Conservation (phyloP, 2,797 vertebrate genomes). For the Aplochiton taeniatus region DNA sequence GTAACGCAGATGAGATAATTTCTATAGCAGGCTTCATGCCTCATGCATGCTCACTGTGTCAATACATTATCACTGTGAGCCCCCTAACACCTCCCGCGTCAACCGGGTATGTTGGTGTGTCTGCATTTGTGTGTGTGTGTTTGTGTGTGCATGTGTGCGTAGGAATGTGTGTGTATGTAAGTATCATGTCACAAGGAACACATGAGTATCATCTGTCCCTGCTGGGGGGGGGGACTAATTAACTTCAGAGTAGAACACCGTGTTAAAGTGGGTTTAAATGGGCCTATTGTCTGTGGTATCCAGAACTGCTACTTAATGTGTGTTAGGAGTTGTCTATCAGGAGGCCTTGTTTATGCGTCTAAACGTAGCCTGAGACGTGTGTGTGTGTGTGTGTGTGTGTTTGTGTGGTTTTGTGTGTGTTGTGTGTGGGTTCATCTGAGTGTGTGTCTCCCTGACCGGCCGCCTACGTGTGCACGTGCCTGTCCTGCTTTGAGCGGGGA, state of each 20-base stretch:
- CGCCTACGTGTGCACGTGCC: no score
- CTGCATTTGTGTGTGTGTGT: constrained; percentile 13
- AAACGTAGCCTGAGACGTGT: constrained; percentile 1
- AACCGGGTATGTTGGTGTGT: constrained; percentile 9
- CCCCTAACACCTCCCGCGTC: constrained; percentile 24
- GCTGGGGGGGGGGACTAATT: constrained; percentile 24
- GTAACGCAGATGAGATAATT: no score
- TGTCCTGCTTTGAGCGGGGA: background rate
- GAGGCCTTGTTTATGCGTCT: background rate
- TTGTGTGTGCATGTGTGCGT: constrained; percentile 19
- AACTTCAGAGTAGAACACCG: constrained; percentile 23
- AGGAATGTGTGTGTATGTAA: constrained; percentile 32
- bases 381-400: constrained; percentile 11
- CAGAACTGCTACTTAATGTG: background rate
- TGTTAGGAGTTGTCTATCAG: background rate
- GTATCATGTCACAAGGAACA: constrained; percentile 41
- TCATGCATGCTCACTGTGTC: no score
- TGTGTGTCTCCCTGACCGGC: no score
- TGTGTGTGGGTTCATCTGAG: no score
- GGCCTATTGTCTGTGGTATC: constrained; percentile 27
- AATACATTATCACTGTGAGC: no score
- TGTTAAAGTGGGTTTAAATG: constrained; percentile 6
- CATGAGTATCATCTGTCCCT: constrained; percentile 39
- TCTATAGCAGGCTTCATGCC: no score
- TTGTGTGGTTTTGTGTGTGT: constrained; percentile 6